Percentiles rank a stretch among this genome's conserved stretches.
Evolutionary conservation across 2,797 vertebrate genomes (phyloP).

Genomic region (Anableps anableps): DNA sequence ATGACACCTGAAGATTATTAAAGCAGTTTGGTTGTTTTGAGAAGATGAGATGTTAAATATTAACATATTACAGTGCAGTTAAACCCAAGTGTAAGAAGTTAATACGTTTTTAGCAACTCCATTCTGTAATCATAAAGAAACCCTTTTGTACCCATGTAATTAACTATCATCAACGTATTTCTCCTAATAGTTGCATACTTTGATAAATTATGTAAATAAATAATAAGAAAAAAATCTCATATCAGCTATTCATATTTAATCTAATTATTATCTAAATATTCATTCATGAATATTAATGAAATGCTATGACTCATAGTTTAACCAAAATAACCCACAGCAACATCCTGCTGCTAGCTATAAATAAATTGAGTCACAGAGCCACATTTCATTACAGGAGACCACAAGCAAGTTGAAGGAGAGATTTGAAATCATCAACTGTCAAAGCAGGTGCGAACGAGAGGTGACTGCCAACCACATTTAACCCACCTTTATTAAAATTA

Average conservation of each 20-base stretch:
- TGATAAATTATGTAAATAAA: not conserved
- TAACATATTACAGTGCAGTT: not conserved
- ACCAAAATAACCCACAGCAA: not conserved
- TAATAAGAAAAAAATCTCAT: not conserved
- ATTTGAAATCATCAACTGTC: not conserved
- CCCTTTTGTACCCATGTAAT: not conserved
- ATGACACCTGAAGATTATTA: slow-evolving; percentile 1
- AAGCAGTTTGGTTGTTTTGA: not conserved
- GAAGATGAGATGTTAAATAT: not conserved
- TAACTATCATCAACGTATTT: not conserved
- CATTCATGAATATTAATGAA: no score
- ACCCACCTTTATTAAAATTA: not conserved
- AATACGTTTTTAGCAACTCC: not conserved
- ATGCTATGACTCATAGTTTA: not conserved
- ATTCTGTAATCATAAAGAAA: not conserved
- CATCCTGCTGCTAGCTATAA: not conserved
- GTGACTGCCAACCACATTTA: not conserved
- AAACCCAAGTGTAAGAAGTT: not conserved
- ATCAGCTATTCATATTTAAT: not conserved
- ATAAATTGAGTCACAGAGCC: not conserved
- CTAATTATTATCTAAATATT: not conserved
- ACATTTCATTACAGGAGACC: not conserved
- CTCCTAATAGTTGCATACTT: not conserved
- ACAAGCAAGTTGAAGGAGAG: not conserved
- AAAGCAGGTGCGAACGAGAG: not conserved